Base-by-base conservation (phyloP, 2,888 invertebrate genomes). In the Mycalesis mineus region DNA sequence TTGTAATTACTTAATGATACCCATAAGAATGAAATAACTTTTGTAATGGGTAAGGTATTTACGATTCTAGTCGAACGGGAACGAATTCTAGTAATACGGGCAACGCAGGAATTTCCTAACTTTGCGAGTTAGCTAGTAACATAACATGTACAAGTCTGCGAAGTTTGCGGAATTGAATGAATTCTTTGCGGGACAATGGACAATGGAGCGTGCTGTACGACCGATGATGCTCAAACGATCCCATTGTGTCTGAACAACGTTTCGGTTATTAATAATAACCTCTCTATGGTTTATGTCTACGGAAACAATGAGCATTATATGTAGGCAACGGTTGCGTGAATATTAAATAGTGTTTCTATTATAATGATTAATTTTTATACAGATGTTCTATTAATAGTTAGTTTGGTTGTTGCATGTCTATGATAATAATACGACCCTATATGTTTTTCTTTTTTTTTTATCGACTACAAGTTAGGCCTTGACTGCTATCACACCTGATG, bases 181-280 rank as follows among this genome's bases (percentile, higher is more conserved):
- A 76, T 82, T 81, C 78, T 77, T 79, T 72, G 68, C 68, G 71
- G 68, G 66, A 83, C 82, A 85, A 84, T 84, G 81, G 73, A 84
- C 83, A 86, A 84, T 84, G 79, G 78, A 72, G 72, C 72, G 73
- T 74, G 74, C 71, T 63, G 41, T 64, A 60, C 57, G 58, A 59
- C 62, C 64, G 60, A 62, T 59, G 57, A 62, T 51, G 66, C 64
- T 67, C 66, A 68, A 69, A 67, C 66, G 65, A 66, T 45, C 56
- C 67, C 65, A 67, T 69, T 70, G 69, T 71, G 57, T 55, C 47
- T 60, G 65, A 64, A 66, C 63, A 61, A 61, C 61, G 61, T 55
- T 62, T 55, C 49, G 60, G 55, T 60, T 62, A 62, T 62, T 57
- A 60, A 49, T 57, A 60, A 59, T 62, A 62, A 60, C 39, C 55